Conservation (phyloP, 1,140 invertebrate genomes). For the Drosophila obscura region DNA sequence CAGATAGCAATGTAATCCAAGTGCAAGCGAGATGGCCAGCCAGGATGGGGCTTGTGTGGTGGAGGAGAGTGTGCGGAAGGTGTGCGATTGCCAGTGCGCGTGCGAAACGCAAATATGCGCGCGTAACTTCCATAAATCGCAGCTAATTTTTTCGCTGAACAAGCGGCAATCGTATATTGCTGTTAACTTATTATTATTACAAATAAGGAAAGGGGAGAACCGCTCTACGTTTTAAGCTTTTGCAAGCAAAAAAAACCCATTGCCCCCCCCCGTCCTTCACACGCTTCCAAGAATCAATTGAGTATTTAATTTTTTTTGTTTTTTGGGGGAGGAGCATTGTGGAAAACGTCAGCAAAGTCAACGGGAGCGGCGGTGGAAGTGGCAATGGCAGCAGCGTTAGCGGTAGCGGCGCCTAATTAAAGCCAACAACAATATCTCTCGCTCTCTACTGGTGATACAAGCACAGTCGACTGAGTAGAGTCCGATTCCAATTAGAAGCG, state of each 20-base stretch:
- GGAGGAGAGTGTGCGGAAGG: background rate
- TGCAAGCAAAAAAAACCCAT: conserved; percentile 26
- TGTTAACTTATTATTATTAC: conserved; percentile 50
- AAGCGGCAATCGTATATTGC: conserved; percentile 1
- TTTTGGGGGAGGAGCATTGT: background rate
- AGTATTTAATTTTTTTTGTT: conserved; percentile 19
- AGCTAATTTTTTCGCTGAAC: conserved; percentile 21
- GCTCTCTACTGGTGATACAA: conserved; percentile 21
- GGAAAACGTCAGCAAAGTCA: conserved; percentile 35
- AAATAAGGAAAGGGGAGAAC: conserved; percentile 28
- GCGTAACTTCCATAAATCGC: conserved; percentile 48
- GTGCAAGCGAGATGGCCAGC: conserved; percentile 31
- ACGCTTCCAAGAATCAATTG: conserved; percentile 52
- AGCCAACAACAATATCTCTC: conserved; percentile 31
- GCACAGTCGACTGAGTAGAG: conserved; percentile 7
- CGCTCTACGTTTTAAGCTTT: conserved; percentile 10
- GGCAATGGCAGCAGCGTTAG: no score
- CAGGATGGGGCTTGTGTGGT: no score
- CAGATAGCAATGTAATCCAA: conserved; percentile 60
- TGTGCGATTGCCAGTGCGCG: conserved; percentile 44
- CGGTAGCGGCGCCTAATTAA: conserved; percentile 56
- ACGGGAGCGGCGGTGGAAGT: background rate
- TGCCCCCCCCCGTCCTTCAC: background rate
- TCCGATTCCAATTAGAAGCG: conserved; percentile 74
- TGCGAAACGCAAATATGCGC: conserved; percentile 67